phyloP scores from a whole-genome alignment of 2,888 invertebrate species.

The Polymixis lichenea region DNA sequence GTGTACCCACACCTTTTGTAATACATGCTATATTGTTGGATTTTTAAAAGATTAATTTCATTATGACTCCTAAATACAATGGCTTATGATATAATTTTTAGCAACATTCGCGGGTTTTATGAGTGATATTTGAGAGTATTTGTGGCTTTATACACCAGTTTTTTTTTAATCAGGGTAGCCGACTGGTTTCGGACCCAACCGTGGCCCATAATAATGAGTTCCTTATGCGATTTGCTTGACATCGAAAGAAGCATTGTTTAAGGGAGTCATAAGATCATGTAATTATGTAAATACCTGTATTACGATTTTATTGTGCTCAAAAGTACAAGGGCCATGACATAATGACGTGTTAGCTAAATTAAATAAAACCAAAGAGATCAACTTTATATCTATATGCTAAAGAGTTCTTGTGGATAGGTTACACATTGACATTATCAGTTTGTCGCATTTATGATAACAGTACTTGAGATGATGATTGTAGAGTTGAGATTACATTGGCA shows the following conservation, averaged over 20 bases:
- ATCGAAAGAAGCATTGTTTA: not conserved
- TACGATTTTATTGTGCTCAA: not conserved
- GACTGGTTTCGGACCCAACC: not conserved
- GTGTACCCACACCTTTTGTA: not conserved
- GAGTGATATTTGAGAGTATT: not conserved
- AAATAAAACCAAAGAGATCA: slow-evolving; percentile 60
- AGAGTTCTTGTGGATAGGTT: slow-evolving; percentile 10
- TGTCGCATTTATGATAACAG: slow-evolving; percentile 27
- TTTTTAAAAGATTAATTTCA: not conserved
- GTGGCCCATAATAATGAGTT: not conserved
- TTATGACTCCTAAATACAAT: slow-evolving; percentile 1
- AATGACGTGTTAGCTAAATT: slow-evolving; percentile 26
- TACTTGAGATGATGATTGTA: not conserved
- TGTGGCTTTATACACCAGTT: slow-evolving; percentile 14
- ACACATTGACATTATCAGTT: not conserved
- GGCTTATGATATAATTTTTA: not conserved
- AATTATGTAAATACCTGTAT: not conserved
- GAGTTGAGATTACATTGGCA: slow-evolving; percentile 23
- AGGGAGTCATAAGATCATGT: not conserved
- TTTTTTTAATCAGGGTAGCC: not conserved
- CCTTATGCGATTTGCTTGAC: not conserved
- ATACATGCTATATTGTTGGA: not conserved
- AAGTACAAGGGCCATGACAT: slow-evolving; percentile 42
- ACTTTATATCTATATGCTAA: slow-evolving; percentile 27
- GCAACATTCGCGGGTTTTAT: not conserved